Evolutionary conservation across 2,113 vertebrate species (phyloP), one percentile per base, ranked within the genome.

Genomic region (Pseudorasbora parva): DNA sequence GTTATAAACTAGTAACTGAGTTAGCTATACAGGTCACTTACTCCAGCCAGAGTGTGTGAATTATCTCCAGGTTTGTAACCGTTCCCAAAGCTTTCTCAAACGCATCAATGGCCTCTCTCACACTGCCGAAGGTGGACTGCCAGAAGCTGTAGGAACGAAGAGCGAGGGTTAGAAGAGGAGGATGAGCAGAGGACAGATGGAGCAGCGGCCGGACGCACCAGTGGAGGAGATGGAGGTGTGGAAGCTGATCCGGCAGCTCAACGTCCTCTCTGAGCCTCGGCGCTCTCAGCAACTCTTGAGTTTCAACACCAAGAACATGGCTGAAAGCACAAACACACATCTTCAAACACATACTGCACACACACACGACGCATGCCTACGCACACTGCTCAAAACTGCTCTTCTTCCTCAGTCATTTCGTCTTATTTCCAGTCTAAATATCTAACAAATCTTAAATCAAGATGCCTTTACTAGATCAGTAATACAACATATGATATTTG

Each of bases 31-130:
- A 56, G 9, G 37, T 78, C 8, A 97, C 97, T 97, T 95, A 99
- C 98, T 99, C 97, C 89, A 96, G 92, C 98, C 98, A 99, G 89
- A 99, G 95, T 41, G 91, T 94, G 91, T 97, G 95, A 25, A 99
- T 94, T 77, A 95, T 93, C 23, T 97, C 94, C 88, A 95, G 93
- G 82, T 94, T 93, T 92, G 96, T 93, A 74, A 95, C 87, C 1
- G 95, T 92, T 2, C 97, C 97, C 88, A 99, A 92, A 1, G 97
- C 97, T 57, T 95, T 92, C 93, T 99, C 97, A 49, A 97, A 99
- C 30, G 97, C 96, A 82, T 97, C 96, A 54, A 94, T 87, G n/a
- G 96, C 92, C 75, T 96, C 95, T 45, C 92, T 91, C 84, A 90
- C 82, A 57, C 90, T 94, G 5, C 95, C 94, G 0, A 95, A 92